Conservation (phyloP, 2,113 vertebrate species). For the Heloderma charlesbogerti region DNA sequence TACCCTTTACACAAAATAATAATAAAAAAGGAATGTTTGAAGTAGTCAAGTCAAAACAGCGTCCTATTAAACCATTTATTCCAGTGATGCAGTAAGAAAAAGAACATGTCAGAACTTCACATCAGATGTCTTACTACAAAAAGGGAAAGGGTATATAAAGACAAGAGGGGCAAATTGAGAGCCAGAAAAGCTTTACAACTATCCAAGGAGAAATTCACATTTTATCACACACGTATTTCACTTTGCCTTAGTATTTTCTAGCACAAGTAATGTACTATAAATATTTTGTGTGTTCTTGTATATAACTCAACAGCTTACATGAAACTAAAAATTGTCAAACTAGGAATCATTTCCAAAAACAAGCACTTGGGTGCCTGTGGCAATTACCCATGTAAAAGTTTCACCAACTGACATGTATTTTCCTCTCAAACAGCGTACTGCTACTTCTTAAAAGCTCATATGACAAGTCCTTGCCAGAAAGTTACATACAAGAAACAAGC, state of each 20-base stretch:
- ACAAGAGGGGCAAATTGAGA: background rate
- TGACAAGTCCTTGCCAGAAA: background rate
- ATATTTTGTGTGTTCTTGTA: background rate
- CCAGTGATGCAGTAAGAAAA: background rate
- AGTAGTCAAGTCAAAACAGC: constrained; percentile 14
- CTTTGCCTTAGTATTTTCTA: background rate
- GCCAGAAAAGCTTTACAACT: background rate
- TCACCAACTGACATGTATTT: background rate
- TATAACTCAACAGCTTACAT: background rate
- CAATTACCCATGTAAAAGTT: background rate
- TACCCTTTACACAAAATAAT: background rate
- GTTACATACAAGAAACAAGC: background rate
- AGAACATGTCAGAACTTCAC: background rate
- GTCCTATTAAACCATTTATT: constrained; percentile 4
- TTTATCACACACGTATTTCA: background rate
- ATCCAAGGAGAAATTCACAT: background rate
- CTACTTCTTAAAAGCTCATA: background rate
- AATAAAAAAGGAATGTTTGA: background rate
- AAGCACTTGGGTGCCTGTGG: background rate
- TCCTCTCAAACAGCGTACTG: background rate
- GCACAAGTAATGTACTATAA: background rate
- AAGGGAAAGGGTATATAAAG: background rate
- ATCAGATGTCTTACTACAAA: background rate
- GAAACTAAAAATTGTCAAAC: background rate
- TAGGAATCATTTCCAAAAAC: background rate